Conservation (phyloP, 2,888 invertebrate genomes). For the Mellilla xanthometata region DNA sequence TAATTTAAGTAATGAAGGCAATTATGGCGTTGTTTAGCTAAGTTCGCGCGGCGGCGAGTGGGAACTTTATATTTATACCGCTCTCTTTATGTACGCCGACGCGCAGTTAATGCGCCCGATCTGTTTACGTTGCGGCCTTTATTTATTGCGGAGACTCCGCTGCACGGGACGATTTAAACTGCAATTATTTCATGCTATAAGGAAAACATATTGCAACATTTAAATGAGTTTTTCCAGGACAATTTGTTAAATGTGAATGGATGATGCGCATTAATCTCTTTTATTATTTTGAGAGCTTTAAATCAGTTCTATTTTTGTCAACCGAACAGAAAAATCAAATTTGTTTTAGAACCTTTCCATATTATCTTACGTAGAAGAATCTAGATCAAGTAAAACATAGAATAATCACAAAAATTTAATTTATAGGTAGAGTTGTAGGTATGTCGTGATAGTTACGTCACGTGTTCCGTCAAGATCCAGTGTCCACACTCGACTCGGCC, state of each 20-base stretch:
- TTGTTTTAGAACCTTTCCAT: too few species aligned
- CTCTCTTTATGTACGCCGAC: slow-evolving; percentile 82
- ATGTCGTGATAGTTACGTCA: slow-evolving; percentile 44
- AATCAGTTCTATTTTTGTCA: neutral
- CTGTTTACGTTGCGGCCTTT: slow-evolving; percentile 78
- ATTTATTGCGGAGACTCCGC: slow-evolving; percentile 75
- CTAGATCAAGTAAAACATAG: slow-evolving; percentile 1
- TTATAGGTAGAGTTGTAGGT: slow-evolving; percentile 1
- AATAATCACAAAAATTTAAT: neutral
- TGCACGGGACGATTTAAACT: slow-evolving; percentile 78
- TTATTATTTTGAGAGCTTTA: slow-evolving; percentile 13
- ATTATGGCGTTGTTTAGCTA: slow-evolving; percentile 84
- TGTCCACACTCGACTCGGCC: slow-evolving; percentile 58
- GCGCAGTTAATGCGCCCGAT: slow-evolving; percentile 81
- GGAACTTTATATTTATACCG: slow-evolving; percentile 82
- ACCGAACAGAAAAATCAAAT: too few species aligned
- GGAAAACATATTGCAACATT: slow-evolving; percentile 72
- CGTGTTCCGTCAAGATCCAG: slow-evolving; percentile 52
- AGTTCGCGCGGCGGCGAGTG: slow-evolving; percentile 80
- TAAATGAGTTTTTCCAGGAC: slow-evolving; percentile 55
- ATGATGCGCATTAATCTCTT: slow-evolving; percentile 28
- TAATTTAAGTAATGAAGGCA: slow-evolving; percentile 84
- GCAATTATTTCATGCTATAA: slow-evolving; percentile 76
- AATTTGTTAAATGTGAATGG: slow-evolving; percentile 39
- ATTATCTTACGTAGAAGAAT: neutral